Percentiles rank a stretch among this genome's conserved stretches.
These are phyloP conservation scores for Araneus ventricosus DNA, from an alignment of 1,140 invertebrate species.

Conservation along the genomic window DNA sequence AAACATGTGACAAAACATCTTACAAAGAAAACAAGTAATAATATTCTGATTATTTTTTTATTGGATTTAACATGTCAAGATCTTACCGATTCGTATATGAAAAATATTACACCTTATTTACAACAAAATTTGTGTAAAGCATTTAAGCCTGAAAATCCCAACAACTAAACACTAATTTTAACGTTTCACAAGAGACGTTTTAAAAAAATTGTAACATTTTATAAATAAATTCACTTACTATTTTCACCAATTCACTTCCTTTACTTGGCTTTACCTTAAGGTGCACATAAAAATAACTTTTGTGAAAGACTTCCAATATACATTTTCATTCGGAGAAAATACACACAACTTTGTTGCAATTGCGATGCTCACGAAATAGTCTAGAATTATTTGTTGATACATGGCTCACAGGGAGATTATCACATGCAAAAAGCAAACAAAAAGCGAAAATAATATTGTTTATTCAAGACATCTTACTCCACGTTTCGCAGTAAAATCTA, in stretches of 20 bases:
- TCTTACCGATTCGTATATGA: too few species aligned
- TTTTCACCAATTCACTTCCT: not conserved
- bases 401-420: not conserved
- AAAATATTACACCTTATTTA: too few species aligned
- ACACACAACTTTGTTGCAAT: not conserved
- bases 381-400: not conserved
- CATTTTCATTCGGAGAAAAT: not conserved
- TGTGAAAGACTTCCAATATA: not conserved
- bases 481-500: constrained; percentile 19
- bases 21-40: too few species aligned
- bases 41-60: too few species aligned
- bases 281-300: not conserved
- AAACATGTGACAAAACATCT: too few species aligned
- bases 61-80: too few species aligned
- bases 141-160: too few species aligned
- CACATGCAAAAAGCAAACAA: not conserved
- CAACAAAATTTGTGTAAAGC: too few species aligned
- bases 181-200: too few species aligned
- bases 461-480: not conserved
- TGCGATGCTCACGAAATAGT: not conserved
- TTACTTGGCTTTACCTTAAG: not conserved
- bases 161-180: too few species aligned
- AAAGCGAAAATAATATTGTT: constrained; percentile 16
- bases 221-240: not conserved
- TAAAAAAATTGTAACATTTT: not conserved